Base-by-base conservation (phyloP, 2,113 vertebrate species). In the Zingel zingel region DNA sequence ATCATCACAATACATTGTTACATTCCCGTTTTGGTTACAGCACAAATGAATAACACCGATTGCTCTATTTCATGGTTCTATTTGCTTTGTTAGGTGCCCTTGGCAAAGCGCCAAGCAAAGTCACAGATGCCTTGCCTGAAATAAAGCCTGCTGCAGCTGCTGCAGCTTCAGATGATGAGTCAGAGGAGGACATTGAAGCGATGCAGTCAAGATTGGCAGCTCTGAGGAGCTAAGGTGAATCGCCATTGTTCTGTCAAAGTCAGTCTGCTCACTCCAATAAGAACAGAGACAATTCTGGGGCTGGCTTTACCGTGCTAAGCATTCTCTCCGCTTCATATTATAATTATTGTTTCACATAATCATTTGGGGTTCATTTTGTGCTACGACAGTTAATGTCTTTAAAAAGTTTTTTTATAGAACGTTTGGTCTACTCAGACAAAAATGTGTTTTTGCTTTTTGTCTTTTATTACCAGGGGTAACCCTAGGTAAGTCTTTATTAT, bases 51-150 rank as follows among this genome's bases (percentile, higher is more conserved):
- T 51, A 19, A 50, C 13, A 58, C n/a, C 51, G 2, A 74, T 74
- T 45, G 11, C 5, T n/a, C 21, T 72, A 14, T 58, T 36, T 69
- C 36, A 36, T 68, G 58, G 43, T 13, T 56, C n/a, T 64, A 0
- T 88, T 73, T 87, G 13, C 39, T 86, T 65, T 48, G 11, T 56
- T 92, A 99, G 98, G 98, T 79, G 97, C 98, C 77, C 95, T 99
- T 87, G 98, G 98, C 62, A 99, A 99, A 96, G 98, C 98, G 19
- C 98, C 98, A 1, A 97, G 95, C 80, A 99, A 99, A 95, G 98
- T 99, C 81, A 98, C 97, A 2, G 97, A 98, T 0, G 96, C 96
- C 48, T 97, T 99, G 56, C 98, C 98, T 0, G 97, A 97, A 61
- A 92, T 95, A 0, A 95, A 95, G 18, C 91, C 91, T 0, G 6